Conservation (phyloP, 2,113 vertebrate genomes). For the Microtus ochrogaster region DNA sequence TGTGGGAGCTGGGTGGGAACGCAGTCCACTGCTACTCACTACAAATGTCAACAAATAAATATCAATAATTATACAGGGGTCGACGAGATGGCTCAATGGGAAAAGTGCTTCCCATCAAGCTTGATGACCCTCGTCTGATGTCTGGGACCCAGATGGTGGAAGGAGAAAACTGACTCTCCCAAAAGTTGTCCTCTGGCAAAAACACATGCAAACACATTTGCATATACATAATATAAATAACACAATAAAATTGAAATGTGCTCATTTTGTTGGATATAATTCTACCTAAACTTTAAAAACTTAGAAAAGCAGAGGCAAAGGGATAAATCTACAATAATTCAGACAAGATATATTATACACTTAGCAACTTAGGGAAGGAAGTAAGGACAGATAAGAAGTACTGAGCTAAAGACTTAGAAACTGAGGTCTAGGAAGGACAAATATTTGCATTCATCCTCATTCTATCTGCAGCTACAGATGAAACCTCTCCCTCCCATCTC, state of each 20-base stretch:
- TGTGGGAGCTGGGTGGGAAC: too few relatives aligned
- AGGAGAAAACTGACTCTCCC: background rate
- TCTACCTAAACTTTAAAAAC: background rate
- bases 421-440: background rate
- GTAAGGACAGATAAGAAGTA: background rate
- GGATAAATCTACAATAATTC: background rate
- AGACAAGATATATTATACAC: background rate
- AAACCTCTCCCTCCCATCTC: background rate
- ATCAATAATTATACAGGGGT: background rate
- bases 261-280: background rate
- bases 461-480: background rate
- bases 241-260: background rate
- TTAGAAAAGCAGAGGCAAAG: constrained; percentile 2
- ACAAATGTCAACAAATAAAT: background rate
- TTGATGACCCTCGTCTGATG: background rate
- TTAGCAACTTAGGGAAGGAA: background rate
- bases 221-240: background rate
- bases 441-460: background rate
- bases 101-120: too few relatives aligned
- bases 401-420: background rate
- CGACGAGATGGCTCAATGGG: background rate
- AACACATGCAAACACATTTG: background rate
- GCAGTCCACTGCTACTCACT: too few relatives aligned
- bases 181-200: background rate
- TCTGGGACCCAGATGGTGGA: background rate